Percentiles rank a stretch among this genome's conserved stretches.
These are phyloP conservation scores for Premnoplex brunnescens DNA, from an alignment of 2,797 vertebrate genomes.

Conservation along the genomic window DNA sequence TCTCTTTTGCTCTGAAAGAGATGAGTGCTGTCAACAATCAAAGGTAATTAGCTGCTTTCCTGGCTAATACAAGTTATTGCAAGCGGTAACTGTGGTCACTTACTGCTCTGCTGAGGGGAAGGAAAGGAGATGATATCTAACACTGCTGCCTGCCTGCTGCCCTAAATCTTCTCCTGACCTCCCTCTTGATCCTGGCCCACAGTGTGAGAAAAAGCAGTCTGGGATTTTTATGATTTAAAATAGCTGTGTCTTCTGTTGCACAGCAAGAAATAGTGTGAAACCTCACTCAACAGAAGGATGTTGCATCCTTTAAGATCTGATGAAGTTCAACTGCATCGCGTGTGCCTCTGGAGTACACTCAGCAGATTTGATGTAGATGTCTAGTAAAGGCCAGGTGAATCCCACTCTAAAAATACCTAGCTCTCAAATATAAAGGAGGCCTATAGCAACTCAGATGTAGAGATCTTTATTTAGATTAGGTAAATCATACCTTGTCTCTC, in stretches of 20 bases:
- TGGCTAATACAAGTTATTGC: background rate
- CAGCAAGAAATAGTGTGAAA: background rate
- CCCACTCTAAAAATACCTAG: background rate
- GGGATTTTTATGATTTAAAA: background rate
- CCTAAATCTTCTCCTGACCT: background rate
- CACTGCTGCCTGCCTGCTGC: background rate
- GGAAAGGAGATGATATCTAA: background rate
- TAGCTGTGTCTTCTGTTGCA: background rate
- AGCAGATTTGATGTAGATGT: background rate
- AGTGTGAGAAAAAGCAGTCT: background rate
- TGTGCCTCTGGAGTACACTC: background rate
- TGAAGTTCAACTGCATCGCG: background rate
- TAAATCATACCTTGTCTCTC: background rate
- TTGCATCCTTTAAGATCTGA: background rate
- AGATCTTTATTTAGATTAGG: background rate
- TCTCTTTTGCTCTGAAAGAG: background rate
- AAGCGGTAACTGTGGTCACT: background rate
- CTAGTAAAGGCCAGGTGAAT: background rate
- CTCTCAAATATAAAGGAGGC: background rate
- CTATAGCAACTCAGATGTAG: background rate
- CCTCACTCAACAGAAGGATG: background rate
- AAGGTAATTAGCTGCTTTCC: background rate
- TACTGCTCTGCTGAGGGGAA: background rate
- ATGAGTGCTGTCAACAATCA: background rate
- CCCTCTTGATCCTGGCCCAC: background rate